Conservation (phyloP, 1,140 invertebrate genomes). For the Drosophila asahinai region DNA sequence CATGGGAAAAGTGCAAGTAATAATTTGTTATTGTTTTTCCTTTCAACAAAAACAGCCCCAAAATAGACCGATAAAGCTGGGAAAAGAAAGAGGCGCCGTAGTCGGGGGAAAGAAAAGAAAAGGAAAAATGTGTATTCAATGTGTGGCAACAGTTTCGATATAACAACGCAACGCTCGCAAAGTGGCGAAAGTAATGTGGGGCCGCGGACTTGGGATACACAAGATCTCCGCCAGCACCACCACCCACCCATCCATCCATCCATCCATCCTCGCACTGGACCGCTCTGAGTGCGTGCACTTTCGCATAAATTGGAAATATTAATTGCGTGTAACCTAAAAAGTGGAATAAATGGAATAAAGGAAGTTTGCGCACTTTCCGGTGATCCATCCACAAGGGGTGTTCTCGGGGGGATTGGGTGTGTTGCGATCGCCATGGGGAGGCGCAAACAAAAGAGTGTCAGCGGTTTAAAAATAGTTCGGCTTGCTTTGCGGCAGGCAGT, state of each 20-base stretch:
- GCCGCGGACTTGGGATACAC: conserved; percentile 33
- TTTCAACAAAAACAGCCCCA: conserved; percentile 51
- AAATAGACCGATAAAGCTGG: conserved; percentile 32
- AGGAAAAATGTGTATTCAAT: conserved; percentile 71
- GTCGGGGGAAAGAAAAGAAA: conserved; percentile 20
- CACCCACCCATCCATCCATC: conserved; percentile 10
- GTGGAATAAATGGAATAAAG: conserved; percentile 66
- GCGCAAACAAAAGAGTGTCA: conserved; percentile 77
- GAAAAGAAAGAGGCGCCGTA: conserved; percentile 24
- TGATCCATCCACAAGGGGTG: neutral
- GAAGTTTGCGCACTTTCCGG: conserved; percentile 65
- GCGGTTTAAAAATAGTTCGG: conserved; percentile 77
- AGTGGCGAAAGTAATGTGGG: conserved; percentile 76
- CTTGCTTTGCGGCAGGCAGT: conserved; percentile 47
- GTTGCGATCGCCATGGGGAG: conserved; percentile 28
- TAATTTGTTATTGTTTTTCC: conserved; percentile 60
- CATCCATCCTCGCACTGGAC: conserved; percentile 3
- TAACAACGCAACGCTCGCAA: conserved; percentile 64
- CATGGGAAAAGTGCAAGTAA: conserved; percentile 80
- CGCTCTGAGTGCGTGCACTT: conserved; percentile 53
- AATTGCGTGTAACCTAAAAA: conserved; percentile 79
- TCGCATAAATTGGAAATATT: conserved; percentile 68
- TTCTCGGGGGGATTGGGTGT: conserved; percentile 3
- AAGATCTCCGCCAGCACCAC: conserved; percentile 9
- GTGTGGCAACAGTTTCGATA: conserved; percentile 68